phyloP scores from a whole-genome alignment of 2,797 vertebrate species.

The Gymnodraco acuticeps region DNA sequence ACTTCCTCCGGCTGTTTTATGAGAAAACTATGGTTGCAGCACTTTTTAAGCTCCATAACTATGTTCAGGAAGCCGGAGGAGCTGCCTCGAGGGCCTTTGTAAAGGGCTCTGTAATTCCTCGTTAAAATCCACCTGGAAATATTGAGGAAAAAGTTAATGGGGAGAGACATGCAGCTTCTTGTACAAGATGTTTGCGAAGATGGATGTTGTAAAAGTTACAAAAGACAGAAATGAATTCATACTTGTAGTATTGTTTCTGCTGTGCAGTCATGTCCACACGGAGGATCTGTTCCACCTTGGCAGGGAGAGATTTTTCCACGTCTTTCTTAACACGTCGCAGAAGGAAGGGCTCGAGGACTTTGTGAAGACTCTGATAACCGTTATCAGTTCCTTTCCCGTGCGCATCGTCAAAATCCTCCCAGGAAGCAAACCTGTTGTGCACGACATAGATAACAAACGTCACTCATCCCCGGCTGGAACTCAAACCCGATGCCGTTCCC shows the following conservation, averaged over 20 bases:
- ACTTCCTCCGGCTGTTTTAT: conserved; percentile 92
- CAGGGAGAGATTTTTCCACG: conserved; percentile 97
- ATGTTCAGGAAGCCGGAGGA: conserved; percentile 98
- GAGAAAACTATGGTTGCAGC: conserved; percentile 97
- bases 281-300: conserved; percentile 99
- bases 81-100: conserved; percentile 94
- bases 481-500: not conserved
- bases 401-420: conserved; percentile 98
- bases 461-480: not conserved
- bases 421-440: conserved; percentile 90
- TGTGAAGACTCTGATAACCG: conserved; percentile 98
- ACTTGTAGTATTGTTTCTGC: conserved; percentile 99
- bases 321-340: conserved; percentile 98
- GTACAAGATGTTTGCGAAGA: not conserved
- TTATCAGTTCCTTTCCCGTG: conserved; percentile 97
- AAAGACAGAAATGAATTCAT: conserved; percentile 45
- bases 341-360: conserved; percentile 97
- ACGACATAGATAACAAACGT: not conserved
- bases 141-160: conserved; percentile 50
- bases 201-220: not conserved
- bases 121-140: conserved; percentile 96
- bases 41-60: conserved; percentile 99
- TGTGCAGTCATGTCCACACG: conserved; percentile 96
- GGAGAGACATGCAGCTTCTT: conserved; percentile 10
- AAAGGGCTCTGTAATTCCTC: conserved; percentile 97